Evolutionary conservation across 2,113 vertebrate species (phyloP).

Genomic region (Dicrurus megarhynchus): DNA sequence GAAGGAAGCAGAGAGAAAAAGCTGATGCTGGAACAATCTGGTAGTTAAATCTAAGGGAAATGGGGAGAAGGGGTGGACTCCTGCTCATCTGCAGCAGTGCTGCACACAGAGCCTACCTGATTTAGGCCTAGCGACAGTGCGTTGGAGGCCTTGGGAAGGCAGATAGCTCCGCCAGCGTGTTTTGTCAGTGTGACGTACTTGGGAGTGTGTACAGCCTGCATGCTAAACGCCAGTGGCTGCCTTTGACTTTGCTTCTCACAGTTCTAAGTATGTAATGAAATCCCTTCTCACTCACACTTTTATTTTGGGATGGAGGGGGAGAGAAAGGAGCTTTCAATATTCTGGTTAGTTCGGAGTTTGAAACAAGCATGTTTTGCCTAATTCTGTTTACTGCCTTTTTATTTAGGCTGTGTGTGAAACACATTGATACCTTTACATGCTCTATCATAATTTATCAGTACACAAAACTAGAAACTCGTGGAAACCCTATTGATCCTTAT

Average conservation of each 20-base stretch:
- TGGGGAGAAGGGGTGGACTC: neutral
- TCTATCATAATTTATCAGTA: slow-evolving; percentile 32
- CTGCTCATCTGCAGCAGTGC: slow-evolving; percentile 28
- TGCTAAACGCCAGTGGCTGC: slow-evolving; percentile 49
- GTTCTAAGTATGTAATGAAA: slow-evolving; percentile 49
- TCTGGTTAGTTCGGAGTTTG: slow-evolving; percentile 24
- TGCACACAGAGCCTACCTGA: slow-evolving; percentile 23
- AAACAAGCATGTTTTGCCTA: neutral
- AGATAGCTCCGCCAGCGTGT: slow-evolving; percentile 60
- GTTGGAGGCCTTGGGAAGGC: slow-evolving; percentile 67
- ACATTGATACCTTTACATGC: slow-evolving; percentile 18
- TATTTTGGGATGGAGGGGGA: slow-evolving; percentile 37
- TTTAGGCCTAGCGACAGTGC: slow-evolving; percentile 23
- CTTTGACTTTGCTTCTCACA: slow-evolving; percentile 45
- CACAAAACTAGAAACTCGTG: slow-evolving; percentile 17
- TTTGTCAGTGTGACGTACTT: slow-evolving; percentile 59
- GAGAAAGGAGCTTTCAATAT: neutral
- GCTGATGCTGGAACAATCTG: neutral
- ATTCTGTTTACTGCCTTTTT: slow-evolving; percentile 43
- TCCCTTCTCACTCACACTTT: slow-evolving; percentile 25
- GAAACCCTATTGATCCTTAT: slow-evolving; percentile 41
- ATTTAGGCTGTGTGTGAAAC: neutral
- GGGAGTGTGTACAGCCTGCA: slow-evolving; percentile 59
- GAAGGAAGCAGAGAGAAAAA: neutral
- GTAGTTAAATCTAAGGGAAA: neutral